phyloP scores from a whole-genome alignment of 2,888 invertebrate species.

The Apodemia duryi region DNA sequence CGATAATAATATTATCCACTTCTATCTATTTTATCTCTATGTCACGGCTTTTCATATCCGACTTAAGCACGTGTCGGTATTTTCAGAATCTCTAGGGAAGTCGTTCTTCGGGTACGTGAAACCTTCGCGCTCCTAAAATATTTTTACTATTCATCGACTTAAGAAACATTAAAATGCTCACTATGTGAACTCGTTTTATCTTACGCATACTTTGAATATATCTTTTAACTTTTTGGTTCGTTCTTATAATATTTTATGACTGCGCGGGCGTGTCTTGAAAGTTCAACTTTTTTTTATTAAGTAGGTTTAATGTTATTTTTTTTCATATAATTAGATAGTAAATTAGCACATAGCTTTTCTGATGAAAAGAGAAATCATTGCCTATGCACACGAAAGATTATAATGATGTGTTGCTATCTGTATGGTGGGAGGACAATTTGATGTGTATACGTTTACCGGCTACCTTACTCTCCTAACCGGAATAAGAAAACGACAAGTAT shows the following conservation, averaged over 20 bases:
- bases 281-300: background rate
- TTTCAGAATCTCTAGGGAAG: slow-evolving; percentile 54
- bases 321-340: too few relatives aligned
- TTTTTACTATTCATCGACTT: slow-evolving; percentile 68
- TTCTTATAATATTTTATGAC: slow-evolving; percentile 1
- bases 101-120: slow-evolving; percentile 52
- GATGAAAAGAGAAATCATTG: too few relatives aligned
- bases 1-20: slow-evolving; percentile 19
- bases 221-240: background rate
- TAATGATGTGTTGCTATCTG: too few relatives aligned
- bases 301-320: background rate
- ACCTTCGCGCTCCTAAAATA: slow-evolving; percentile 62
- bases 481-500: too few relatives aligned
- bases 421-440: too few relatives aligned
- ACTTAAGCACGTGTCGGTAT: slow-evolving; percentile 62
- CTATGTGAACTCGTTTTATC: slow-evolving; percentile 40
- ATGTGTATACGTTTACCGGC: too few relatives aligned
- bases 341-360: too few relatives aligned
- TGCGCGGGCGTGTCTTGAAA: background rate
- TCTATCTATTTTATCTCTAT: slow-evolving; percentile 30
- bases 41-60: slow-evolving; percentile 65
- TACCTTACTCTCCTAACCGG: too few relatives aligned
- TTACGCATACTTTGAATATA: slow-evolving; percentile 8
- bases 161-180: slow-evolving; percentile 57
- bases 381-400: too few relatives aligned